Percentiles rank a stretch among this genome's conserved stretches.
phyloP scores from a whole-genome alignment of 2,888 invertebrate genomes.

The Proisotoma minuta region DNA sequence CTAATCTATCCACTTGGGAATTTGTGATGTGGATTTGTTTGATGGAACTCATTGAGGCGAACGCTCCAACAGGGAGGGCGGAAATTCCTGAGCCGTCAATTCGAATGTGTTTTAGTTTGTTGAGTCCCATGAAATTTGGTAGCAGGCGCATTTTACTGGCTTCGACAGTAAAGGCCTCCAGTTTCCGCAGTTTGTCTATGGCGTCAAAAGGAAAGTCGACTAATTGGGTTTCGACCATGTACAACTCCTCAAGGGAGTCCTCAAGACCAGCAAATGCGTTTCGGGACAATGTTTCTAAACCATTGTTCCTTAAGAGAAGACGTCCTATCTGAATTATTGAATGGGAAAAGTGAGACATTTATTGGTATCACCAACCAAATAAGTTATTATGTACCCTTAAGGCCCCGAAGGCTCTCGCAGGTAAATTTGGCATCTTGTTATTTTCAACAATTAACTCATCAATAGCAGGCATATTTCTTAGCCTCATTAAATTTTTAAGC shows the following conservation, averaged over 20 bases:
- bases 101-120: slow-evolving; percentile 66
- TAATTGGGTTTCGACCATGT: slow-evolving; percentile 75
- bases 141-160: slow-evolving; percentile 67
- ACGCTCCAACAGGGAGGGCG: slow-evolving; percentile 50
- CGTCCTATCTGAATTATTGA: slow-evolving; percentile 53
- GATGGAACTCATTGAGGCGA: slow-evolving; percentile 44
- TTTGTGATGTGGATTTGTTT: slow-evolving; percentile 51
- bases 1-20: slow-evolving; percentile 62
- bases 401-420: slow-evolving; percentile 69
- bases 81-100: slow-evolving; percentile 61
- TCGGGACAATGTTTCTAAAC: slow-evolving; percentile 71
- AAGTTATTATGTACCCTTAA: no score
- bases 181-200: slow-evolving; percentile 53
- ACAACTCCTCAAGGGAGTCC: slow-evolving; percentile 71
- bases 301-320: slow-evolving; percentile 77
- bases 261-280: slow-evolving; percentile 77
- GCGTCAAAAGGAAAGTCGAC: slow-evolving; percentile 74
- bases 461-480: slow-evolving; percentile 54
- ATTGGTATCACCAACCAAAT: neutral
- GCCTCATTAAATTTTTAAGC: slow-evolving; percentile 46
- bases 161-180: slow-evolving; percentile 69
- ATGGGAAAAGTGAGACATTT: neutral
- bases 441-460: slow-evolving; percentile 84
- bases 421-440: slow-evolving; percentile 77
- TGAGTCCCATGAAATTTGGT: slow-evolving; percentile 66